These are phyloP conservation scores for Gobionotothen gibberifrons DNA, from an alignment of 2,797 vertebrate genomes.

Conservation along the genomic window DNA sequence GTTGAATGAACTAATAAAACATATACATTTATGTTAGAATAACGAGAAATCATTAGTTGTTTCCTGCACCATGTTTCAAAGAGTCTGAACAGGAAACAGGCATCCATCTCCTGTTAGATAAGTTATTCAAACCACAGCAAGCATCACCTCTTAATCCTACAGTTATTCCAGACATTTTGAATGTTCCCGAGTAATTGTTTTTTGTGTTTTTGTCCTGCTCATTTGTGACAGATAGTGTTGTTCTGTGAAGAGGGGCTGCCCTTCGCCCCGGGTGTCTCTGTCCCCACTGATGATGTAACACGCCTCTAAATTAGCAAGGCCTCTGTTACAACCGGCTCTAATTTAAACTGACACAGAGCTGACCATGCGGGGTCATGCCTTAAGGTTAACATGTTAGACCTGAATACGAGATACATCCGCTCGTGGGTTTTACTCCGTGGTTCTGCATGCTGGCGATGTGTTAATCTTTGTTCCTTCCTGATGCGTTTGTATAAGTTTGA, in stretches of 20 bases:
- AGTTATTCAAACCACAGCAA: not conserved
- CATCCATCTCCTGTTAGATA: not conserved
- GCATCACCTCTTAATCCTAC: not conserved
- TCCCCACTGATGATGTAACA: conserved; percentile 34
- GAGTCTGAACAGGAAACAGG: not conserved
- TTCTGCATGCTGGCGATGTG: conserved; percentile 13
- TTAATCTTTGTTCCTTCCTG: conserved; percentile 3
- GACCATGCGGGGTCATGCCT: conserved; percentile 11
- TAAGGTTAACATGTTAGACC: conserved; percentile 39
- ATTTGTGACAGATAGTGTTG: conserved; percentile 6
- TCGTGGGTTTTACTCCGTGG: conserved; percentile 16
- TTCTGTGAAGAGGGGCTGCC: conserved; percentile 16
- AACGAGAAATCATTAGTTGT: not conserved
- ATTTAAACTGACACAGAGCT: conserved; percentile 43
- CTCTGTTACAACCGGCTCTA: conserved; percentile 30
- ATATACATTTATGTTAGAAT: not conserved
- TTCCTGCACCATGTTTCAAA: not conserved
- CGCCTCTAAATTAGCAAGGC: conserved; percentile 31
- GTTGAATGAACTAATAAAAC: not conserved
- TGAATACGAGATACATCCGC: conserved; percentile 30
- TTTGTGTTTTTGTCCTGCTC: conserved; percentile 10
- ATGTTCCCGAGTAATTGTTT: not conserved
- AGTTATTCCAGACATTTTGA: not conserved
- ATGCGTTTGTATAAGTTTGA: not conserved
- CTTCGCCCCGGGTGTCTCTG: conserved; percentile 2